These are phyloP conservation scores for Caligus rogercresseyi DNA, from an alignment of 1,140 invertebrate species.

Conservation along the genomic window DNA sequence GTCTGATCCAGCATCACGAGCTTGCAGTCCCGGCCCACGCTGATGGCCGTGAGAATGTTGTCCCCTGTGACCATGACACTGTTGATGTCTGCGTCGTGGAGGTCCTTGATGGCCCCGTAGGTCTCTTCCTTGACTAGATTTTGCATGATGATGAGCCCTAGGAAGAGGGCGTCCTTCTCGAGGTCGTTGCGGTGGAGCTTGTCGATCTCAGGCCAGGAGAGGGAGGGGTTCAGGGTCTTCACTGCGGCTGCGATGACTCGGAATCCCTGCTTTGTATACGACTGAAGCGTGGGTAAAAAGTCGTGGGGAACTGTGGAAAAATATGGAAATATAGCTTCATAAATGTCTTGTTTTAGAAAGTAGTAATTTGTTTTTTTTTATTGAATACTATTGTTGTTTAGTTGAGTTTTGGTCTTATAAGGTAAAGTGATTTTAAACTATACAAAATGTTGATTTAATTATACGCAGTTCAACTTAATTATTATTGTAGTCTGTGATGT, in stretches of 20 bases:
- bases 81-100: slow-evolving; percentile 34
- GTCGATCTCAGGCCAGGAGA: slow-evolving; percentile 20
- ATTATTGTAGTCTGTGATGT: no score
- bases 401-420: no score
- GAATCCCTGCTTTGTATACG: slow-evolving; percentile 34
- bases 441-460: no score
- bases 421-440: no score
- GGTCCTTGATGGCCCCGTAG: slow-evolving; percentile 28
- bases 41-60: slow-evolving; percentile 21
- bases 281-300: slow-evolving; percentile 28
- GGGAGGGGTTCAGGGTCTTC: slow-evolving; percentile 28
- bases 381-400: no score
- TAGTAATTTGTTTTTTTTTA: no score
- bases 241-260: slow-evolving; percentile 33
- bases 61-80: slow-evolving; percentile 40
- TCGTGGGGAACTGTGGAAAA: slow-evolving; percentile 33
- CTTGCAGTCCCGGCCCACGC: slow-evolving; percentile 13
- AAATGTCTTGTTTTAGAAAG: no score
- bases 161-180: slow-evolving; percentile 31
- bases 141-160: slow-evolving; percentile 36
- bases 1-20: slow-evolving; percentile 8
- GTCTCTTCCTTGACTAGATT: slow-evolving; percentile 34
- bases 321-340: no score
- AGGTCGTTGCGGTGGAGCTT: slow-evolving; percentile 29
- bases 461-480: no score